Evolutionary conservation across 1,140 invertebrate species (phyloP).

Genomic region (Andrena cerasifolii): DNA sequence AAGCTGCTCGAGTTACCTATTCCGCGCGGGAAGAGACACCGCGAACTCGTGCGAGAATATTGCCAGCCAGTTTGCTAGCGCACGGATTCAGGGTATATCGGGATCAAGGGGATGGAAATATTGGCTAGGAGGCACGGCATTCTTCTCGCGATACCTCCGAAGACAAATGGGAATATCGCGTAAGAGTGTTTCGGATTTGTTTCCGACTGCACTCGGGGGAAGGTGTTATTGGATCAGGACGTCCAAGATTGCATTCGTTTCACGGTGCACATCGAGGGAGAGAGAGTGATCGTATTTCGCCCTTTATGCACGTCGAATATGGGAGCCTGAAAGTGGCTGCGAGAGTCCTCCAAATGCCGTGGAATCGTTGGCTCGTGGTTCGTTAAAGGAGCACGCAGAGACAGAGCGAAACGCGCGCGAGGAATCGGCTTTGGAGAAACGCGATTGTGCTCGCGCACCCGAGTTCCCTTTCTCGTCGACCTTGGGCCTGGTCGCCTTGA

Average conservation of each 20-base stretch:
- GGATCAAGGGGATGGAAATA: conserved; percentile 26
- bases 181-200: conserved; percentile 12
- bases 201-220: background rate
- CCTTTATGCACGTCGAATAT: background rate
- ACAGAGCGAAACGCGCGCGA: background rate
- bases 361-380: too few relatives aligned
- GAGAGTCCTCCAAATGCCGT: background rate
- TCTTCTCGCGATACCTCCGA: background rate
- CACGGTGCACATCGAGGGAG: background rate
- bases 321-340: background rate
- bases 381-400: too few relatives aligned
- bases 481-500: conserved; percentile 34
- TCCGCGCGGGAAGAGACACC: background rate
- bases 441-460: conserved; percentile 7
- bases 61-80: background rate
- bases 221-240: conserved; percentile 25
- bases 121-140: background rate
- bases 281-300: background rate
- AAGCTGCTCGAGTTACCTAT: conserved; percentile 4
- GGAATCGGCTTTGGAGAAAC: background rate
- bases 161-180: conserved; percentile 32
- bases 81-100: background rate
- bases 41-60: conserved; percentile 23
- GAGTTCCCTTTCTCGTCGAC: conserved; percentile 26
- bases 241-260: background rate